A percentile compares a stretch with the other conserved stretches of the same genome.
phyloP scores from a whole-genome alignment of 2,797 vertebrate genomes.

The Squalus acanthias region DNA sequence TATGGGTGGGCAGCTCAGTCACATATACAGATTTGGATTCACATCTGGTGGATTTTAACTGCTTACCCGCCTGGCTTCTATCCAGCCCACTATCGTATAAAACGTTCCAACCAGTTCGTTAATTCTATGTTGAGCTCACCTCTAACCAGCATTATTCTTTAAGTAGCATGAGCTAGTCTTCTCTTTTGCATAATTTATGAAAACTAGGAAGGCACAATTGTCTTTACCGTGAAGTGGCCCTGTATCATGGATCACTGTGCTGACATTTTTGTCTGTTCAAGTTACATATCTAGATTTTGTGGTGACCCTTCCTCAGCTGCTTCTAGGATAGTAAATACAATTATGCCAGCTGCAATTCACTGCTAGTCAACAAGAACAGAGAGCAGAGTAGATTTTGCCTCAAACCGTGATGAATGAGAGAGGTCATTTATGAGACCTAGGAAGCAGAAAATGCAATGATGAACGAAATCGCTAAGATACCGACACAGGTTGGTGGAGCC shows the following conservation, averaged over 20 bases:
- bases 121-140: neutral
- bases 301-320: neutral
- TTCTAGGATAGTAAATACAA: neutral
- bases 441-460: constrained; percentile 19
- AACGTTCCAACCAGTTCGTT: neutral
- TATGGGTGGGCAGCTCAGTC: too few species aligned
- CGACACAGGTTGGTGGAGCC: neutral
- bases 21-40: neutral
- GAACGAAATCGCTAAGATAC: neutral
- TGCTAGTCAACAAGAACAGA: neutral
- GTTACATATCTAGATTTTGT: neutral
- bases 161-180: neutral
- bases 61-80: neutral
- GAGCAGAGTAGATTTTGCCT: neutral
- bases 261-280: neutral
- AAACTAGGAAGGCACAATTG: neutral
- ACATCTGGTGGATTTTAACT: neutral
- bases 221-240: neutral
- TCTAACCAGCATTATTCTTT: neutral
- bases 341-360: neutral
- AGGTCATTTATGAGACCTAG: neutral
- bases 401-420: neutral
- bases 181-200: neutral
- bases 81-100: neutral
- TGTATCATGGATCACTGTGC: neutral